Base-by-base conservation (phyloP, 1,140 invertebrate genomes). In the Rhysida immarginata region DNA sequence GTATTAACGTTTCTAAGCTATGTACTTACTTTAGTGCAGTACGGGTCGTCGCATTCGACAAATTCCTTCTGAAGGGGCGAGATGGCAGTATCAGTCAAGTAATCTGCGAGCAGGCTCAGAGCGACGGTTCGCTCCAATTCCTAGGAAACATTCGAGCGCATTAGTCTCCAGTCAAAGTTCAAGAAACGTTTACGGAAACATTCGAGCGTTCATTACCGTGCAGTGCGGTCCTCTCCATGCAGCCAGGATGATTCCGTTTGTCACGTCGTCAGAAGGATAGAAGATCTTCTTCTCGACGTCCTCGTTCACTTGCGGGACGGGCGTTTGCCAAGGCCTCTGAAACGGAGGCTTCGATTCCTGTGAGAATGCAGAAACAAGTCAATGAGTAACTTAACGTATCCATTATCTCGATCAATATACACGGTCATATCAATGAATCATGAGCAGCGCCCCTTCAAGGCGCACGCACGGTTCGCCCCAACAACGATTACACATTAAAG, bases 201-300 rank as follows among this genome's bases (percentile, higher is more conserved):
- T 5, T 35, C 16, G 29, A 35, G 16, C 5, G 16, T 8, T 35
- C 29, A 54, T 57, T 46, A 71, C 72, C 56, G 66, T 66, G 5
- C 65, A 69, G n/a, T 51, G 25, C 0, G 88, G 86, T n/a, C 89
- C 89, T 60, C 87, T 72, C 84, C 87, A 94, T 0, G 78, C 85
- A 58, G 87, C 76, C 56, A 75, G 71, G 23, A 92, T 83, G 61
- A 90, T 71, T 24, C 89, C 91, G 72, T 84, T 83, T 57, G 82
- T 81, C 67, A 91, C 88, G 54, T 87, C 84, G 68, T 93, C 88
- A 45, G 82, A 81, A 0, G 90, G 85, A 75, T 87, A 94, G 55
- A 75, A 71, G 20, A 79, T 63, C 58, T 69, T 59, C 43, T 68
- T 59, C 35, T 67, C 64, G 1, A 82, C 72, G 60, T 74, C 73